These are phyloP conservation scores for Corydoras maculifer DNA, from an alignment of 2,113 vertebrate species.

Conservation along the genomic window DNA sequence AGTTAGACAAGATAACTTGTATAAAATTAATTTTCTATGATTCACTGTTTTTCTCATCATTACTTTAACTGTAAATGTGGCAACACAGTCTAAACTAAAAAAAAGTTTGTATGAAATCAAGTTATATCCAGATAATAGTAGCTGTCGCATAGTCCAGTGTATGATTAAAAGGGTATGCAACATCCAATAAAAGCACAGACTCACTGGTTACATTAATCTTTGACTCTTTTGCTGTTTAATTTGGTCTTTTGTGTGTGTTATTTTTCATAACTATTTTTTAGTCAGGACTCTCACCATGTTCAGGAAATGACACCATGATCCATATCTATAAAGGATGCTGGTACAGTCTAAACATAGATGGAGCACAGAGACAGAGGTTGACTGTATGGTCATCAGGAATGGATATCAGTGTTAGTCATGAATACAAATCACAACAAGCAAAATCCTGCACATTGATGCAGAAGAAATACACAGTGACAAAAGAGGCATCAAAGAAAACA, in stretches of 20 bases:
- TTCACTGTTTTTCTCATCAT: no score
- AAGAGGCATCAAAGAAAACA: not conserved
- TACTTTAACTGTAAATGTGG: no score
- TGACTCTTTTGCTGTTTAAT: not conserved
- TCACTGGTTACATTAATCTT: conserved; percentile 16
- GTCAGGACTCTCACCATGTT: conserved; percentile 52
- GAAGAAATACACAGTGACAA: not conserved
- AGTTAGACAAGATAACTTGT: no score
- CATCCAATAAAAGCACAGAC: conserved; percentile 8
- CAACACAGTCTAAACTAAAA: no score
- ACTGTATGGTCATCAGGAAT: conserved; percentile 6
- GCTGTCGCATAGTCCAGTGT: not conserved
- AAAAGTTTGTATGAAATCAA: no score
- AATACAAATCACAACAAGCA: no score
- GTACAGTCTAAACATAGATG: conserved; percentile 53
- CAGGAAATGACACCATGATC: conserved; percentile 53
- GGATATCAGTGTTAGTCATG: not conserved
- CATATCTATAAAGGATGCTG: conserved; percentile 52
- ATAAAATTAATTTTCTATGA: no score
- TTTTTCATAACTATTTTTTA: conserved; percentile 35
- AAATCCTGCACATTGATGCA: not conserved
- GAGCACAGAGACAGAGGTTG: not conserved
- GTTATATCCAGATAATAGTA: not conserved
- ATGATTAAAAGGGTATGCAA: not conserved
- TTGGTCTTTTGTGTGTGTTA: conserved; percentile 29